Evolutionary conservation across 2,797 vertebrate genomes (phyloP), one percentile per base, ranked within the genome.

Genomic region (Melanotaenia maccullochi): DNA sequence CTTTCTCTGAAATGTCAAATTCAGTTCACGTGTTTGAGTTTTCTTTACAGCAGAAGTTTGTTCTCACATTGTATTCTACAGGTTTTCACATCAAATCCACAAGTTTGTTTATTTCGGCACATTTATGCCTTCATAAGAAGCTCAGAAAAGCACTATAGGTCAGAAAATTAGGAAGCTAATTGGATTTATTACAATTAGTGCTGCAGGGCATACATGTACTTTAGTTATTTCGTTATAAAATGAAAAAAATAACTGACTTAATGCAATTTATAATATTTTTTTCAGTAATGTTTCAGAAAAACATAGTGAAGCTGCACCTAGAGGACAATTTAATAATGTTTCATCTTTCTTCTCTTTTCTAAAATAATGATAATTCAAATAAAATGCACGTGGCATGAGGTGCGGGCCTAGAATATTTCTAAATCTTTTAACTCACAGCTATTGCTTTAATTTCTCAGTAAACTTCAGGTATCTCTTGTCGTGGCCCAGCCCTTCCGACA

Each of bases 401-500:
- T 38, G 12, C 8, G 3, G 12, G 12, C 12, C 25, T 32, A 9
- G 11, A 40, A 28, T n/a, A 52, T 8, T 42, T 65, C 35, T 56
- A 54, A 22, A 60, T 25, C 18, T 60, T n/a, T 60, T 0, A 20
- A 49, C 14, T 68, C 7, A 30, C 51, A 68, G 33, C 52, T 9
- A 2, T 13, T n/a, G 9, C 1, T 57, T 57, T 44, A 2, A 35
- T 60, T 63, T 60, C 32, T 32, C 18, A 2, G 25, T 60, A 60
- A 30, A 52, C 47, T 55, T 16, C 71, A 80, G 60, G 67, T 74
- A 28, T 65, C 30, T 52, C 25, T 33, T 12, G 36, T 51, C 47
- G 38, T 13, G 60, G 54, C 70, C 71, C 68, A 58, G 68, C 82
- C 74, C 72, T 81, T 65, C 68, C 32, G 65, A 84, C 82, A 52